Evolutionary conservation across 2,888 invertebrate species (phyloP).

Genomic region (Lasioglossum marginatum): DNA sequence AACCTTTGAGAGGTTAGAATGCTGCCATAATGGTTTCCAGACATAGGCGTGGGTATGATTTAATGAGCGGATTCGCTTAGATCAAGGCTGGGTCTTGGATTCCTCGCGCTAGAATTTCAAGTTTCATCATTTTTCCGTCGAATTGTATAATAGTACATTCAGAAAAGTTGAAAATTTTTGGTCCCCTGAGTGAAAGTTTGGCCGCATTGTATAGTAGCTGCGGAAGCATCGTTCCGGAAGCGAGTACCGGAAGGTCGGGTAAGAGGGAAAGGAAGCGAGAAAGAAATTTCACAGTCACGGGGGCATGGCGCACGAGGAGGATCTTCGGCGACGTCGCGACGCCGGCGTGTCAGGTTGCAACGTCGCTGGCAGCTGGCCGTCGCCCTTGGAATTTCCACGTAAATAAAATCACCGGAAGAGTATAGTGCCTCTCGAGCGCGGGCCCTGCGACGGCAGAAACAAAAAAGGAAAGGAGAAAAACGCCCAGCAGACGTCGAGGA

Average conservation of each 20-base stretch:
- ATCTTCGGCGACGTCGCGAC: conserved; percentile 61
- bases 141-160: too few relatives aligned
- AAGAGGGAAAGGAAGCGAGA: neutral
- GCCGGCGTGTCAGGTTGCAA: conserved; percentile 62
- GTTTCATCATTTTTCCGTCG: too few relatives aligned
- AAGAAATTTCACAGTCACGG: neutral
- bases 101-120: too few relatives aligned
- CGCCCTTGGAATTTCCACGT: conserved; percentile 76
- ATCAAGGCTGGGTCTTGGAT: too few relatives aligned
- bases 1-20: too few relatives aligned
- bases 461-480: conserved; percentile 61
- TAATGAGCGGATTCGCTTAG: too few relatives aligned
- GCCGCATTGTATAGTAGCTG: neutral
- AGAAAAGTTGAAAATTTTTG: too few relatives aligned
- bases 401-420: conserved; percentile 76
- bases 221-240: neutral
- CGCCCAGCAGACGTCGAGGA: conserved; percentile 65
- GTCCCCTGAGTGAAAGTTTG: too few relatives aligned
- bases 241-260: neutral
- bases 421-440: conserved; percentile 66
- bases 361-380: conserved; percentile 70
- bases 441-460: conserved; percentile 55
- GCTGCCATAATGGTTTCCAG: too few relatives aligned
- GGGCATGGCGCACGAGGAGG: neutral
- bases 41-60: too few relatives aligned